These are phyloP conservation scores for Hippocampus abdominalis DNA, from an alignment of 2,113 vertebrate species.

Conservation along the genomic window DNA sequence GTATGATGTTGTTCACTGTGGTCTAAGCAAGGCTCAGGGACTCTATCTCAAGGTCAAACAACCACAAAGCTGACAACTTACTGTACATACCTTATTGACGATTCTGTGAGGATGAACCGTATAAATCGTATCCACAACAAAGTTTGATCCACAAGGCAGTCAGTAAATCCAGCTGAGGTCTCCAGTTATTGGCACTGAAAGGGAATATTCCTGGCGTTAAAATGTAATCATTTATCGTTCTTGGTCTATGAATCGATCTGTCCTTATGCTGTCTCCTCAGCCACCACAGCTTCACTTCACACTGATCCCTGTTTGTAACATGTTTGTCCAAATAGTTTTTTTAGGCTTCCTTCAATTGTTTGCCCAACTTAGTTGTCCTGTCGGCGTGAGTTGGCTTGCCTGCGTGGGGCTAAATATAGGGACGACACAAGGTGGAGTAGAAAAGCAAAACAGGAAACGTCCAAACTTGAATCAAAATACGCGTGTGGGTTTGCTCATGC, in stretches of 20 bases:
- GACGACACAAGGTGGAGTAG: constrained; percentile 68
- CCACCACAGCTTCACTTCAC: constrained; percentile 25
- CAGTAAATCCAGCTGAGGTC: background rate
- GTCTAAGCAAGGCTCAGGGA: too few species aligned
- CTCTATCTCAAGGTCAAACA: too few species aligned
- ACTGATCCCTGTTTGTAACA: constrained; percentile 71
- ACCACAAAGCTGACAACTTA: background rate
- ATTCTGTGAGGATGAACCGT: background rate
- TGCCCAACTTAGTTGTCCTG: constrained; percentile 94
- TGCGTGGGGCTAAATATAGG: constrained; percentile 86
- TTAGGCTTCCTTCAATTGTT: constrained; percentile 96
- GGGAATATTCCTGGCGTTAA: constrained; percentile 1
- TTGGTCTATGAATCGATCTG: background rate
- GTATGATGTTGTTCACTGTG: too few species aligned
- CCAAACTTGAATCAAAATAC: constrained; percentile 68
- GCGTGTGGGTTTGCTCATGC: constrained; percentile 37
- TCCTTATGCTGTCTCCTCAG: constrained; percentile 20
- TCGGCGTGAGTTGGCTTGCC: constrained; percentile 78
- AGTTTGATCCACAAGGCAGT: background rate
- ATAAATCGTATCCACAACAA: background rate
- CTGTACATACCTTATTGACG: background rate
- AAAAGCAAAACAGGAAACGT: constrained; percentile 82
- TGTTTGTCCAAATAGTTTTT: constrained; percentile 84
- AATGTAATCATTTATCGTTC: constrained; percentile 9
- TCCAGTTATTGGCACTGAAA: background rate